These are phyloP conservation scores for Drosophila monieri DNA, from an alignment of 2,888 invertebrate species.

Conservation along the genomic window DNA sequence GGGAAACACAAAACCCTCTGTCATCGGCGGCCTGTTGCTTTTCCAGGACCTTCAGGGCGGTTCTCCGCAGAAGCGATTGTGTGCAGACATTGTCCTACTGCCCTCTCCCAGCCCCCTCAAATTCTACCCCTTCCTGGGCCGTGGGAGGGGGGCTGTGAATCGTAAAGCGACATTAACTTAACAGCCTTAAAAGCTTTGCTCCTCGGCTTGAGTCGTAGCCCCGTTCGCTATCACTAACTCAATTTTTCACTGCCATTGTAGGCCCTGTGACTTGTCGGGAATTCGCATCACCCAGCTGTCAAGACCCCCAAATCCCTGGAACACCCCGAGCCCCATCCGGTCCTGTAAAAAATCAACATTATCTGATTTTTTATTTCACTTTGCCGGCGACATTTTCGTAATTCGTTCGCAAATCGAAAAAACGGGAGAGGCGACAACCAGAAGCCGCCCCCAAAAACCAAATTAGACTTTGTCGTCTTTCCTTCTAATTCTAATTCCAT, in stretches of 20 bases:
- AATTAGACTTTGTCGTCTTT: constrained; percentile 7
- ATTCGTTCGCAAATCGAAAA: constrained; percentile 73
- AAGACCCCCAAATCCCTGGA: constrained; percentile 5
- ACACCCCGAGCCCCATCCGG: background rate
- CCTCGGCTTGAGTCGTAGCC: constrained; percentile 6
- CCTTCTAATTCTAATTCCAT: background rate
- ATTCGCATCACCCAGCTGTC: constrained; percentile 12
- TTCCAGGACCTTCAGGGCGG: background rate
- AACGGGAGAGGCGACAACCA: constrained; percentile 29
- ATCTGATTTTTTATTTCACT: constrained; percentile 54
- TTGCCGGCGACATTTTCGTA: constrained; percentile 65
- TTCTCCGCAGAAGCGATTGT: background rate
- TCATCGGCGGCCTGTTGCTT: constrained; percentile 4
- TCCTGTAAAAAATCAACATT: constrained; percentile 58
- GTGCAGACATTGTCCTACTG: background rate
- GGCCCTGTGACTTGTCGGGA: constrained; percentile 29
- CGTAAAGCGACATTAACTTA: constrained; percentile 58
- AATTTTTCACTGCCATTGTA: constrained; percentile 61
- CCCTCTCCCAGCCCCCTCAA: background rate
- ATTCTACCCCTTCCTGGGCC: background rate
- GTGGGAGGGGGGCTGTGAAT: constrained; percentile 8
- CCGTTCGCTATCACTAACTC: constrained; percentile 55
- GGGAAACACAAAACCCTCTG: background rate
- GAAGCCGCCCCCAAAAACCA: constrained; percentile 8
- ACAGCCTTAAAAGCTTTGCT: constrained; percentile 70